Percentiles rank a stretch among this genome's conserved stretches.
These are phyloP conservation scores for Myanophis thanlyinensis DNA, from an alignment of 2,113 vertebrate genomes.

Conservation along the genomic window DNA sequence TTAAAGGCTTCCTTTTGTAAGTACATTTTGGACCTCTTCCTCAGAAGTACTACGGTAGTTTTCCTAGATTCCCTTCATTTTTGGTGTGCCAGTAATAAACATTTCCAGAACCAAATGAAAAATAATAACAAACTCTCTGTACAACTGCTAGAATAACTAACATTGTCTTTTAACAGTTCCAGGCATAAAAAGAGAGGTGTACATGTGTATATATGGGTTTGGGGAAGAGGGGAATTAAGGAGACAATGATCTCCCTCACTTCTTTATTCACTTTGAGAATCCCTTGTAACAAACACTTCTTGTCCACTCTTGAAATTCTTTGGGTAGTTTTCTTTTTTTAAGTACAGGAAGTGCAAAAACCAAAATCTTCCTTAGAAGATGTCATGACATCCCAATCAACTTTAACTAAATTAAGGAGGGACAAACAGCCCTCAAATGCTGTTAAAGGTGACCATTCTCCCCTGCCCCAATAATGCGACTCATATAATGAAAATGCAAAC, in stretches of 20 bases:
- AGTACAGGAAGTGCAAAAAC: slow-evolving; percentile 72
- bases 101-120: slow-evolving; percentile 14
- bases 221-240: slow-evolving; percentile 7
- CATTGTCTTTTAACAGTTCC: slow-evolving; percentile 27
- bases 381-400: slow-evolving; percentile 45
- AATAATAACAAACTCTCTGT: slow-evolving; percentile 16
- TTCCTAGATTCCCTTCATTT: slow-evolving; percentile 50
- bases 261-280: slow-evolving; percentile 50
- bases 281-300: slow-evolving; percentile 68
- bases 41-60: slow-evolving; percentile 42
- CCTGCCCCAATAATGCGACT: slow-evolving; percentile 48
- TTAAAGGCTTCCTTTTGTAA: slow-evolving; percentile 13
- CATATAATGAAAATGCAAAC: slow-evolving; percentile 65
- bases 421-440: slow-evolving; percentile 54
- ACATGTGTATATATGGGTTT: fast-evolving
- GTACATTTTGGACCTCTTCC: slow-evolving; percentile 47
- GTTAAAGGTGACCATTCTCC: slow-evolving; percentile 49
- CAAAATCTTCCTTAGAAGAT: slow-evolving; percentile 55
- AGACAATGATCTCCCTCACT: fast-evolving
- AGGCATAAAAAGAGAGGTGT: slow-evolving; percentile 27
- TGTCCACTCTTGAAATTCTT: slow-evolving; percentile 72
- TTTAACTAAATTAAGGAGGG: slow-evolving; percentile 39
- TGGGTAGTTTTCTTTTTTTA: slow-evolving; percentile 64
- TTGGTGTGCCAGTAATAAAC: slow-evolving; percentile 54
- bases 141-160: slow-evolving; percentile 29